Evolutionary conservation across 2,113 vertebrate species (phyloP).

Genomic region (Phainopepla nitens): DNA sequence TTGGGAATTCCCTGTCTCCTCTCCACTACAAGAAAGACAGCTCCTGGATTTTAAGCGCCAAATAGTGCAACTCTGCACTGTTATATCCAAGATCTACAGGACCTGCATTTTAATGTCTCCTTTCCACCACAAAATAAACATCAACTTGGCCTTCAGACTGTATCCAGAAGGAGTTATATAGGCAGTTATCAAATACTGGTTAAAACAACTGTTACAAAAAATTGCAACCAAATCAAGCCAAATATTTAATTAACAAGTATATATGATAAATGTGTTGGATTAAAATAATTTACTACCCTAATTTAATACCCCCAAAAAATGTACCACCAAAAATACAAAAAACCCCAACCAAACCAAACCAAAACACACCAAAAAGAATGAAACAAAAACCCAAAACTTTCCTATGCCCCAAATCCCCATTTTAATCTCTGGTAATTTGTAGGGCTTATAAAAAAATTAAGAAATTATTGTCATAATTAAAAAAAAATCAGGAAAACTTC

Average conservation of each 20-base stretch:
- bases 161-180: neutral
- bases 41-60: neutral
- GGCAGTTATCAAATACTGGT: neutral
- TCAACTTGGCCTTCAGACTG: neutral
- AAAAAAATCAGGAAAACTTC: neutral
- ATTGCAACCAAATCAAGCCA: neutral
- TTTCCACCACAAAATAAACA: neutral
- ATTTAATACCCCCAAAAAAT: fast-evolving
- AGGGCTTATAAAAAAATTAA: neutral
- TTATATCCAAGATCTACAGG: neutral
- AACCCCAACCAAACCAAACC: neutral
- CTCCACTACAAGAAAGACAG: neutral
- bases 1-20: neutral
- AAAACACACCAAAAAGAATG: neutral
- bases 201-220: neutral
- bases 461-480: neutral
- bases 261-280: neutral
- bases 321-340: neutral
- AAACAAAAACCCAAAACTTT: neutral
- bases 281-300: neutral
- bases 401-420: neutral
- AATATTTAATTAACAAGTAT: neutral
- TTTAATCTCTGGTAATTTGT: neutral
- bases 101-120: neutral
- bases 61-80: fast-evolving